phyloP scores from a whole-genome alignment of 2,797 vertebrate species.

The Mormyrus hasselquistii region DNA sequence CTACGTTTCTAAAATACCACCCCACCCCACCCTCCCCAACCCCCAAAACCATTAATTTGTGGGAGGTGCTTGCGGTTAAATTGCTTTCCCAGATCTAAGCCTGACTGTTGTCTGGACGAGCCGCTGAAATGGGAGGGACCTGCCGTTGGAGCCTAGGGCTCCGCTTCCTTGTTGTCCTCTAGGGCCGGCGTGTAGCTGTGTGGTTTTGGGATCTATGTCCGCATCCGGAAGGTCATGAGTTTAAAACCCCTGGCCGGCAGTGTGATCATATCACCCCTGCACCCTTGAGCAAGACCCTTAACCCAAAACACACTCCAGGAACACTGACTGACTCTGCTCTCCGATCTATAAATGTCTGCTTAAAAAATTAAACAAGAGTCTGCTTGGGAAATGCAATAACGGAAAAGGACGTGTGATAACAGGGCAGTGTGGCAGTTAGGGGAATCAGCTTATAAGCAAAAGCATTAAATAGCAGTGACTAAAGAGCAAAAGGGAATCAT shows the following conservation, averaged over 20 bases:
- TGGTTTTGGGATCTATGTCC: background rate
- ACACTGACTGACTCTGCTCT: background rate
- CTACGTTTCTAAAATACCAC: background rate
- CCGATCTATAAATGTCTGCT: background rate
- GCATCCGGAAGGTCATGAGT: background rate
- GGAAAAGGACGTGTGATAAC: background rate
- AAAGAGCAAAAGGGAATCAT: background rate
- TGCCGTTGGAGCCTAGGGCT: slow-evolving; percentile 41
- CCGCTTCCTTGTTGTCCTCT: slow-evolving; percentile 28
- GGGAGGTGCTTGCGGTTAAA: slow-evolving; percentile 58
- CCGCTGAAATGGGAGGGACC: background rate
- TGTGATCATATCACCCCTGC: background rate
- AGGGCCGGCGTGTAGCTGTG: background rate
- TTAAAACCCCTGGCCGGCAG: slow-evolving; percentile 2
- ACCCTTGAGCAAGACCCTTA: background rate
- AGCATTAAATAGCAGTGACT: background rate
- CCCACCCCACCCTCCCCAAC: background rate
- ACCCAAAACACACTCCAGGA: background rate
- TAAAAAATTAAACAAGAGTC: background rate
- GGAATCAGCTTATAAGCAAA: background rate
- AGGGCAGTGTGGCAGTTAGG: background rate
- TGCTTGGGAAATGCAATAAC: background rate
- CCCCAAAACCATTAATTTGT: background rate
- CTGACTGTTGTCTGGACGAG: slow-evolving; percentile 62
- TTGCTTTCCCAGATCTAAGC: slow-evolving; percentile 60